A percentile compares a stretch with the other conserved stretches of the same genome.
These are phyloP conservation scores for Eufriesea mexicana DNA, from an alignment of 1,140 invertebrate species.

Conservation along the genomic window DNA sequence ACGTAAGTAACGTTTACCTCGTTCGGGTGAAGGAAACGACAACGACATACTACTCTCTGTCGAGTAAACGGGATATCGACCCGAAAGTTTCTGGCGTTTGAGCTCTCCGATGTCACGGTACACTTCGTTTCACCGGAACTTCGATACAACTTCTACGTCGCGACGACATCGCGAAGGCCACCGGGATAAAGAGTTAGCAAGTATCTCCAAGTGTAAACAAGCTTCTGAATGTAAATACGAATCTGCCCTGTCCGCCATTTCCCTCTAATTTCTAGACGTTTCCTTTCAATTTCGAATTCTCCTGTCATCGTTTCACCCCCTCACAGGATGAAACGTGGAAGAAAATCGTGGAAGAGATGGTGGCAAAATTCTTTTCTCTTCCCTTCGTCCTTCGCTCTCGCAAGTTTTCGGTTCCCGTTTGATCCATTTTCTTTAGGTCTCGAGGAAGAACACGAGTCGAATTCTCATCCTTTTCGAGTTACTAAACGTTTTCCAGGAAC, in stretches of 20 bases:
- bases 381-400: no score
- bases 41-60: not conserved
- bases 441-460: no score
- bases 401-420: no score
- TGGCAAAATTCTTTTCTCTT: no score
- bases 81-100: not conserved
- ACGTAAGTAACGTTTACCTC: not conserved
- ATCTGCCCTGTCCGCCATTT: not conserved
- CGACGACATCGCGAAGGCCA: not conserved
- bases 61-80: not conserved
- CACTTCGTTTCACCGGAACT: not conserved
- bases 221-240: not conserved
- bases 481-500: no score
- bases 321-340: no score
- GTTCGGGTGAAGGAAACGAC: not conserved
- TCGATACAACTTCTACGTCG: not conserved
- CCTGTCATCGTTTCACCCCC: no score
- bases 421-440: no score
- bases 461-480: no score
- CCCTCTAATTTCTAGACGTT: no score
- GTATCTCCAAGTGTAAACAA: not conserved
- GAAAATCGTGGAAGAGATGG: no score
- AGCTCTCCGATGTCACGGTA: not conserved
- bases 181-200: not conserved
- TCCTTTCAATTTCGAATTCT: no score